Conservation (phyloP, 2,113 vertebrate species). For the Paramormyrops kingsleyae region DNA sequence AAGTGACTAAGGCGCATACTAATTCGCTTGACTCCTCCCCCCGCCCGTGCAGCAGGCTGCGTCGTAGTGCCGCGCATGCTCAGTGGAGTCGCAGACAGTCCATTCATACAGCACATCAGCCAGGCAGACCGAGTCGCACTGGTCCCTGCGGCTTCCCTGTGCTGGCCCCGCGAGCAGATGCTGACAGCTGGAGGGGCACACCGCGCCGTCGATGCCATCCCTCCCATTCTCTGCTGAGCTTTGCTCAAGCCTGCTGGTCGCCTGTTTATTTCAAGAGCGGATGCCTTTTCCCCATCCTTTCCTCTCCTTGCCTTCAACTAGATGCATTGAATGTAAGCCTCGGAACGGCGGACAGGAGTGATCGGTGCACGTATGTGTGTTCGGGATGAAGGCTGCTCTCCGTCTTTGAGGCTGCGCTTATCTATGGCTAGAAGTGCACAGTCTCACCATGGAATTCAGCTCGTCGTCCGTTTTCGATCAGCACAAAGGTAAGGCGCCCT, state of each 20-base stretch:
- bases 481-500: conserved; percentile 69
- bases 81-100: conserved; percentile 45
- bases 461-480: conserved; percentile 75
- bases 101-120: conserved; percentile 37
- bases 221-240: neutral
- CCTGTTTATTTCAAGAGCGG: neutral
- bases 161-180: conserved; percentile 16
- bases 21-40: conserved; percentile 6
- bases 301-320: neutral
- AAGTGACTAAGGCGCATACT: conserved; percentile 29
- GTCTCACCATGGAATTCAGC: conserved; percentile 74
- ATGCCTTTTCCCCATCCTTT: neutral
- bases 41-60: conserved; percentile 32
- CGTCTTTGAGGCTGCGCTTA: neutral
- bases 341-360: neutral
- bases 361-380: neutral
- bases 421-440: conserved; percentile 38
- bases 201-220: neutral
- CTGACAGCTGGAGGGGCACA: neutral
- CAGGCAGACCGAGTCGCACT: conserved; percentile 38
- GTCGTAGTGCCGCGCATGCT: conserved; percentile 67
- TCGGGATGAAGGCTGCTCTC: neutral
- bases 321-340: neutral
- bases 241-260: neutral
- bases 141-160: conserved; percentile 34